A percentile compares a stretch with the other conserved stretches of the same genome.
These are phyloP conservation scores for Zaprionus obscuricornis DNA, from an alignment of 2,888 invertebrate species.

Conservation along the genomic window DNA sequence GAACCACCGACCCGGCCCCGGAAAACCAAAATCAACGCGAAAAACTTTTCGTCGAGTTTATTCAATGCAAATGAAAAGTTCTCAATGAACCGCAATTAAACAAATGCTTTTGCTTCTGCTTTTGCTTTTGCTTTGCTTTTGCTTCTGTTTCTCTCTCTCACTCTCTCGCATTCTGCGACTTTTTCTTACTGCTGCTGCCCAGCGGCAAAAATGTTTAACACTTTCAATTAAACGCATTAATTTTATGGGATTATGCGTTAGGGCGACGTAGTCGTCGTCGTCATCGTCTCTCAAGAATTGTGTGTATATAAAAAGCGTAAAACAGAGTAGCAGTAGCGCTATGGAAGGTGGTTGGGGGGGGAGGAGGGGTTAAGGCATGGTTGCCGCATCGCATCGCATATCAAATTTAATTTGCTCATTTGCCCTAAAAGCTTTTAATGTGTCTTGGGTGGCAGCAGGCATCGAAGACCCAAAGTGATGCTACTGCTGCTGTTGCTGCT, in stretches of 20 bases:
- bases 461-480: not conserved
- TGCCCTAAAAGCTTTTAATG: conserved; percentile 79
- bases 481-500: too few species aligned
- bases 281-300: too few species aligned
- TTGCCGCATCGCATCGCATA: conserved; percentile 56
- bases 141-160: not conserved
- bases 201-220: conserved; percentile 61
- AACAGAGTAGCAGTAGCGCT: not conserved
- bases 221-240: conserved; percentile 78
- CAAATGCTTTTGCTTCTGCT: conserved; percentile 43
- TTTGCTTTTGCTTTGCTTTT: not conserved
- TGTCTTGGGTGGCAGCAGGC: conserved; percentile 58
- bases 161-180: not conserved
- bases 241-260: conserved; percentile 68
- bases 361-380: conserved; percentile 7
- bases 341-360: not conserved
- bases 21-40: not conserved
- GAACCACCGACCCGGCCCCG: too few species aligned
- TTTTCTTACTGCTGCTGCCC: conserved; percentile 9
- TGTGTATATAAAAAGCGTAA: too few species aligned
- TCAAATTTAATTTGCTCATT: conserved; percentile 79
- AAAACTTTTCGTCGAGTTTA: too few species aligned
- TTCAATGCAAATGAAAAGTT: conserved; percentile 11
- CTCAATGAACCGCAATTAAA: conserved; percentile 56
- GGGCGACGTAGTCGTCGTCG: too few species aligned